Conservation (phyloP, 2,113 vertebrate species). For the Chionomys nivalis region DNA sequence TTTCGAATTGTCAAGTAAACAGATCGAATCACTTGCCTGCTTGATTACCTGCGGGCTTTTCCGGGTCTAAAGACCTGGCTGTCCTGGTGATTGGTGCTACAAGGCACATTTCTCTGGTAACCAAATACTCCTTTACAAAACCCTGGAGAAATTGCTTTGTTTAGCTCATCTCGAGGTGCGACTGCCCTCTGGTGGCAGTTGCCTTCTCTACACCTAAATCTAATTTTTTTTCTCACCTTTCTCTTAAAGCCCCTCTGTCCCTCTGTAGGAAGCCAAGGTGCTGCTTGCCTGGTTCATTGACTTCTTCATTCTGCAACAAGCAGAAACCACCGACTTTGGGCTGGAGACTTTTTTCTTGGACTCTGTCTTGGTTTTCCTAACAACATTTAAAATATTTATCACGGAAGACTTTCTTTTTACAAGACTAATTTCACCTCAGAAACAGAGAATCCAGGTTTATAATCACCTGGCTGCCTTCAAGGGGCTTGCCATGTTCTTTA, state of each 20-base stretch:
- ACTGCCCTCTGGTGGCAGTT: constrained; percentile 73
- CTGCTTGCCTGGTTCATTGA: not conserved
- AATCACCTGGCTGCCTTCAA: not conserved
- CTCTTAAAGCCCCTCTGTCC: not conserved
- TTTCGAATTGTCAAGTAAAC: not conserved
- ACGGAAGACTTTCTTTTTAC: not conserved
- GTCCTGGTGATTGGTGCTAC: not conserved
- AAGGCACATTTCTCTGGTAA: not conserved
- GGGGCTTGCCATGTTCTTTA: not conserved
- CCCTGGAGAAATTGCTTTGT: not conserved
- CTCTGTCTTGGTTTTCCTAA: not conserved
- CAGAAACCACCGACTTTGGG: not conserved
- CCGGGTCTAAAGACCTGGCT: not conserved
- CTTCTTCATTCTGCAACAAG: not conserved
- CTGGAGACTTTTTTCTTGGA: not conserved
- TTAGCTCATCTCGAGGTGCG: not conserved
- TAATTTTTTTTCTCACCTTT: not conserved
- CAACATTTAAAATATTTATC: not conserved
- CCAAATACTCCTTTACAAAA: not conserved
- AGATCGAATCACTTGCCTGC: not conserved
- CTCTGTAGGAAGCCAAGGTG: not conserved
- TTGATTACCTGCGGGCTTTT: not conserved
- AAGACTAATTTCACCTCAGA: not conserved
- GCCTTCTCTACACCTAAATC: not conserved
- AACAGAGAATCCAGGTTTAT: not conserved